Percentiles rank a stretch among this genome's conserved stretches.
Conservation (phyloP, 2,888 invertebrate species). For the Acanthosepion pharaonis region DNA sequence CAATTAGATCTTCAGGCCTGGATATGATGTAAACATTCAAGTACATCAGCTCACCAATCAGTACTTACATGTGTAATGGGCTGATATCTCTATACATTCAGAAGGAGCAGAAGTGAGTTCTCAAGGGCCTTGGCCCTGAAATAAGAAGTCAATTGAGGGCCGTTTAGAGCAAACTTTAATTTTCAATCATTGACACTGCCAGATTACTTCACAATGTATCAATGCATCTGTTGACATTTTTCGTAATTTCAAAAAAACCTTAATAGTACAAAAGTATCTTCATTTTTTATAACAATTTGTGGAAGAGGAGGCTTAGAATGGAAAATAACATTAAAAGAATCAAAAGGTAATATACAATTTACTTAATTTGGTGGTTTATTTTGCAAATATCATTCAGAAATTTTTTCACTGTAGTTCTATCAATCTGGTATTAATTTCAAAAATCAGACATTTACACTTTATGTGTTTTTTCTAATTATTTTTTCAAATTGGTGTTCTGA, state of each 20-base stretch:
- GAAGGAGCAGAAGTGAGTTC: constrained; percentile 33
- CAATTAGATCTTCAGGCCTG: constrained; percentile 33
- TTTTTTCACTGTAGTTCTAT: background rate
- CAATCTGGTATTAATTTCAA: background rate
- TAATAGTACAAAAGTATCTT: constrained; percentile 33
- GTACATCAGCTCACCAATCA: constrained; percentile 33
- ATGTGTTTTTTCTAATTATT: no score
- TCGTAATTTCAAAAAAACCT: constrained; percentile 33
- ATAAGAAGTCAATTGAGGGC: constrained; percentile 33
- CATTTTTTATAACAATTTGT: background rate
- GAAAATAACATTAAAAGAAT: background rate
- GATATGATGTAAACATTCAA: constrained; percentile 33
- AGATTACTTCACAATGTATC: constrained; percentile 33
- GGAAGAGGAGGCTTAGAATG: constrained; percentile 33
- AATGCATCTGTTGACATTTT: constrained; percentile 33
- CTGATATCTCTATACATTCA: constrained; percentile 33
- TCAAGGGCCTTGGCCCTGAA: constrained; percentile 33
- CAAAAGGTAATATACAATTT: background rate
- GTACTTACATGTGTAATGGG: constrained; percentile 33
- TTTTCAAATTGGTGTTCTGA: background rate
- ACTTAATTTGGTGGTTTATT: background rate
- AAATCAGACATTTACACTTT: no score
- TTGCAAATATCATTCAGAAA: background rate
- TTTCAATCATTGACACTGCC: constrained; percentile 33
- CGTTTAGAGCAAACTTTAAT: constrained; percentile 33